Evolutionary conservation across 2,797 vertebrate species (phyloP), one percentile per base, ranked within the genome.

Genomic region (Chelmon rostratus): DNA sequence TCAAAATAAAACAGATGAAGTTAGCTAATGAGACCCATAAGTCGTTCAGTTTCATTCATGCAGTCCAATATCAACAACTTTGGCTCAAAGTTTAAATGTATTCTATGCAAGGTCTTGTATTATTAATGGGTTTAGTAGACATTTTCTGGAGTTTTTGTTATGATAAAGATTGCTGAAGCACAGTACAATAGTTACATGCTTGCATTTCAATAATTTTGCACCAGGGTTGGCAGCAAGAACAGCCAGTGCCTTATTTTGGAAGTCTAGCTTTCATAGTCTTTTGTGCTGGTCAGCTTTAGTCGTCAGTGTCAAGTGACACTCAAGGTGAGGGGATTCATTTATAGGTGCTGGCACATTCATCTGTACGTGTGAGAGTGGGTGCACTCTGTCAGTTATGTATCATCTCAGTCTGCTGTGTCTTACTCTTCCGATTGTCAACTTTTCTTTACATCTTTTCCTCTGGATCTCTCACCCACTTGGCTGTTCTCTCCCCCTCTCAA

Each of bases 321-420:
- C 33, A 80, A 66, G 78, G 66, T 59, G 49, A 73, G 31, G 42
- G 46, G 37, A 47, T 46, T 58, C 57, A 59, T 70, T 42, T 64
- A 9, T 33, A 68, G 64, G 21, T 28, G 8, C 33, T 33, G 21
- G 37, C 47, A 80, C 66, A 70, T 65, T 76, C 33, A 62, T 80
- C 47, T 67, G 74, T 71, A 65, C 62, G 74, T 25, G 67, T 84
- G 67, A 65, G 86, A 79, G 83, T 87, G 84, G 76, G 72, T 37
- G 68, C 38, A 35, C 50, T 4, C 9, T 88, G 77, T 61, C 66
- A 73, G 54, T 56, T 46, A 73, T 63, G 42, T 46, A 35, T 59
- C 59, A 19, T 53, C 38, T 73, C 73, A 10, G 44, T 68, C 35
- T 47, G 46, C 67, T 71, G 37, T 66, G 53, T 78, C 62, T 75